Conservation (phyloP, 2,888 invertebrate species). For the Drosophila stalkeri region DNA sequence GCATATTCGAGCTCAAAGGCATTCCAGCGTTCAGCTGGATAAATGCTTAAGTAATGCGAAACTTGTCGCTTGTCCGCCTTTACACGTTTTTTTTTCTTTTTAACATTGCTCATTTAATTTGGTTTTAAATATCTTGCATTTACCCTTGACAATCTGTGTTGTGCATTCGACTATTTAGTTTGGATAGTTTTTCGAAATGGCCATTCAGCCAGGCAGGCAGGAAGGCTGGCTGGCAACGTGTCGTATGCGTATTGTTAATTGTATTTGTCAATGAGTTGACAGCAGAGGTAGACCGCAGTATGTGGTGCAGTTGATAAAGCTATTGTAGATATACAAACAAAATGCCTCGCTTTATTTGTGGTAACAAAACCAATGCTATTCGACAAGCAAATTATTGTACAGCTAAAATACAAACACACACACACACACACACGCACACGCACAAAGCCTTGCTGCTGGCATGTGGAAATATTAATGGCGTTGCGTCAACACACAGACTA, state of each 20-base stretch:
- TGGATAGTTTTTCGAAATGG: not conserved
- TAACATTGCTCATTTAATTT: not conserved
- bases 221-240: no score
- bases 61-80: not conserved
- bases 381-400: constrained; percentile 70
- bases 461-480: constrained; percentile 80
- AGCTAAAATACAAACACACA: constrained; percentile 13
- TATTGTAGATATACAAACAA: constrained; percentile 37
- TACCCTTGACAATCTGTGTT: constrained; percentile 13
- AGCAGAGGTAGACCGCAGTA: constrained; percentile 30
- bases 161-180: not conserved
- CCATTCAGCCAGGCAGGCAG: not conserved
- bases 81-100: not conserved
- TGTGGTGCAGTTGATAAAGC: constrained; percentile 26
- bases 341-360: constrained; percentile 38
- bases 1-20: constrained; percentile 59
- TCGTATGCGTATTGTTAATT: constrained; percentile 48
- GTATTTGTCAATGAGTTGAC: constrained; percentile 50
- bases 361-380: constrained; percentile 51
- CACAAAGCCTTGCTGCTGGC: constrained; percentile 38
- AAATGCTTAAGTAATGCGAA: constrained; percentile 24
- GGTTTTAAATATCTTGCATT: constrained; percentile 17
- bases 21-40: constrained; percentile 60
- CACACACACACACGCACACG: constrained; percentile 5
- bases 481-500: constrained; percentile 80